Percentiles rank a stretch among this genome's conserved stretches.
phyloP scores from a whole-genome alignment of 2,888 invertebrate genomes.

The Hyposoter dolosus region DNA sequence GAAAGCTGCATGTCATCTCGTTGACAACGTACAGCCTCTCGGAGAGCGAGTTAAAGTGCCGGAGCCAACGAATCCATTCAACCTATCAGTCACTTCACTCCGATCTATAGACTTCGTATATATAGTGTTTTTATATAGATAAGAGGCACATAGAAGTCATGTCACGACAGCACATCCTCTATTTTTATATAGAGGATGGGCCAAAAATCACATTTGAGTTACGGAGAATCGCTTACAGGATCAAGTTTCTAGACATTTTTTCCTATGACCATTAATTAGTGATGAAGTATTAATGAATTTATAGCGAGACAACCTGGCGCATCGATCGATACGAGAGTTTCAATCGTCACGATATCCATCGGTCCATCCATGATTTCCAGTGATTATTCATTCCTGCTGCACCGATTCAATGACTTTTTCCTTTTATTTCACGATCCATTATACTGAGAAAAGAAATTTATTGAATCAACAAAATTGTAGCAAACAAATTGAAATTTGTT shows the following conservation, averaged over 20 bases:
- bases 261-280: neutral
- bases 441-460: too few relatives aligned
- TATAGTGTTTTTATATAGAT: conserved; percentile 1
- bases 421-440: neutral
- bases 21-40: conserved; percentile 73
- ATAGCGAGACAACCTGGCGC: neutral
- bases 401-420: neutral
- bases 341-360: neutral
- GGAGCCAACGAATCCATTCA: conserved; percentile 73
- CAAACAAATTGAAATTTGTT: too few relatives aligned
- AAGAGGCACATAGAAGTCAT: conserved; percentile 20
- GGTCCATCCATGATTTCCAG: neutral
- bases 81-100: conserved; percentile 51
- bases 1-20: conserved; percentile 73
- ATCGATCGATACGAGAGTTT: neutral
- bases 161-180: conserved; percentile 36
- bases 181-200: neutral
- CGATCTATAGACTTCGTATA: conserved; percentile 19
- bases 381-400: neutral
- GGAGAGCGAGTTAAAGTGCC: conserved; percentile 40
- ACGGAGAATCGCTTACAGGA: neutral
- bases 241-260: neutral
- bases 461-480: too few relatives aligned
- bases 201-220: neutral
- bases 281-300: neutral